Evolutionary conservation across 2,888 invertebrate genomes (phyloP).

Genomic region (Nomada flava): DNA sequence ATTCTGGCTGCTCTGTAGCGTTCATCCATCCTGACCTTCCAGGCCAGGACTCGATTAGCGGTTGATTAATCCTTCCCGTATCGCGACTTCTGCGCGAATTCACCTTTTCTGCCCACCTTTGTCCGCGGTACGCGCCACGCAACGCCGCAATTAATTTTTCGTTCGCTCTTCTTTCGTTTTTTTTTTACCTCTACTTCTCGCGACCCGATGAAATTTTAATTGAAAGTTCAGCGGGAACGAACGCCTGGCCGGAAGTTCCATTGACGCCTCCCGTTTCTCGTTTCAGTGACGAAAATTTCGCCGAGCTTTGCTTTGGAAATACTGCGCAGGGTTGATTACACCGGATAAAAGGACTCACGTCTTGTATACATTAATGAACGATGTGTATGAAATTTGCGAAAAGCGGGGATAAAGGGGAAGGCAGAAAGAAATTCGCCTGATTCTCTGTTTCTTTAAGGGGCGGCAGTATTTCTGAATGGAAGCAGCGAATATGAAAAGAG

Average conservation of each 20-base stretch:
- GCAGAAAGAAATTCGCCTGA: no score
- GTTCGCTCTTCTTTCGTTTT: not conserved
- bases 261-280: not conserved
- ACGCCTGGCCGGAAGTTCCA: not conserved
- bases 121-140: not conserved
- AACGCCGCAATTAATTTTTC: conserved; percentile 35
- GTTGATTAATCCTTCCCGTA: conserved; percentile 44
- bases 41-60: conserved; percentile 17
- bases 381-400: no score
- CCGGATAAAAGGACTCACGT: no score
- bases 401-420: no score
- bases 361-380: no score
- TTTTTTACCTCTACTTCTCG: no score
- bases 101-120: conserved; percentile 18
- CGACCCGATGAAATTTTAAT: conserved; percentile 46
- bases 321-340: not conserved
- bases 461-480: no score
- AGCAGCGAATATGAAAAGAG: no score
- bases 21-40: conserved; percentile 19
- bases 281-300: not conserved
- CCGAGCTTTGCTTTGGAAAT: not conserved
- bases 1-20: not conserved
- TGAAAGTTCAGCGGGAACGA: not conserved
- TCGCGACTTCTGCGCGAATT: conserved; percentile 29
- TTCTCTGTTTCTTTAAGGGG: no score